phyloP scores from a whole-genome alignment of 2,888 invertebrate genomes.

The Ectemnius cavifrons region DNA sequence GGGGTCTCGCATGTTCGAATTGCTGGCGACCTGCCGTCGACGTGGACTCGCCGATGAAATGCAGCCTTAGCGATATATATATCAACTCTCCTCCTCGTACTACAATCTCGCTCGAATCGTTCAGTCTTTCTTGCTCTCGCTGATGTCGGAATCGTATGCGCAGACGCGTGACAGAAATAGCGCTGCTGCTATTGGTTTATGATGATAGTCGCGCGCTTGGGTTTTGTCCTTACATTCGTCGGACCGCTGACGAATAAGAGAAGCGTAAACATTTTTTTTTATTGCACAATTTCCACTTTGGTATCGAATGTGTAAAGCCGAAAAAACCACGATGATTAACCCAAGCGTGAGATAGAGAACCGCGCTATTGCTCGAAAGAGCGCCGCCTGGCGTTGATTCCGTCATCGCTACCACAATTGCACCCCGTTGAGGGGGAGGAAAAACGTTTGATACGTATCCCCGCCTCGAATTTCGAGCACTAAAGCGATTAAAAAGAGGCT shows the following conservation, averaged over 20 bases:
- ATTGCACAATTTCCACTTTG: conserved; percentile 45
- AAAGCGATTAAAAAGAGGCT: no score
- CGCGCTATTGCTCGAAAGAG: no score
- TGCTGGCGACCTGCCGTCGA: conserved; percentile 57
- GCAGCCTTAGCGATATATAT: conserved; percentile 18
- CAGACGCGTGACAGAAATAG: no score
- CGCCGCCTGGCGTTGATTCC: no score
- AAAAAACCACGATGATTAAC: neutral
- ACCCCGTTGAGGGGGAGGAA: no score
- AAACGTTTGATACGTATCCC: no score
- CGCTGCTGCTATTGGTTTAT: no score
- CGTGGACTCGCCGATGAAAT: conserved; percentile 43
- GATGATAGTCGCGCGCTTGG: no score
- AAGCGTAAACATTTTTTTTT: conserved; percentile 11
- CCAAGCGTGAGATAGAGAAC: neutral
- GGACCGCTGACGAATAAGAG: no score
- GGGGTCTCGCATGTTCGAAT: neutral
- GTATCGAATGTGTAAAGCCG: conserved; percentile 18
- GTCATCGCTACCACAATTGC: no score
- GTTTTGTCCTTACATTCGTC: no score
- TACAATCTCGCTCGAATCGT: conserved; percentile 10
- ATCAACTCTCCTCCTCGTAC: neutral
- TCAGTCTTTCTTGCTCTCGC: conserved; percentile 16
- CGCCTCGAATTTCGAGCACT: no score
- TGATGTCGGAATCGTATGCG: neutral